These are phyloP conservation scores for Falco berigora DNA, from an alignment of 2,797 vertebrate genomes.

Conservation along the genomic window DNA sequence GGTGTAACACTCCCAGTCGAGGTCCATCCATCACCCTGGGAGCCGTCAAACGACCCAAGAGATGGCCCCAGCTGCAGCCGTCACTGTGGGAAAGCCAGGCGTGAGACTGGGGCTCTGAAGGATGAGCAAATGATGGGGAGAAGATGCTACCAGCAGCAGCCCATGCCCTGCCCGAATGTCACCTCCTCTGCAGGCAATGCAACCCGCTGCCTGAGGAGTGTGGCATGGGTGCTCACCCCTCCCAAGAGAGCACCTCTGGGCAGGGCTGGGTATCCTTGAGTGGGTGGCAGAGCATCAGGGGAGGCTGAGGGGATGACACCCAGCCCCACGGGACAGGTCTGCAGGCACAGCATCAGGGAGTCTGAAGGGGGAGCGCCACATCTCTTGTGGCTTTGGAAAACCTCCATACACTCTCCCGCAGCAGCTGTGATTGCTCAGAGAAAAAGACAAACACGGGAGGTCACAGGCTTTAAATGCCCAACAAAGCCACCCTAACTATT, in stretches of 20 bases:
- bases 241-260: background rate
- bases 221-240: fast-evolving
- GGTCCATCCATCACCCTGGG: background rate
- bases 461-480: conserved; percentile 49
- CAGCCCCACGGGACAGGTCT: background rate
- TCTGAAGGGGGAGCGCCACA: background rate
- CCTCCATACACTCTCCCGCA: background rate
- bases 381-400: background rate
- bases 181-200: background rate
- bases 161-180: background rate
- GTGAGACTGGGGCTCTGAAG: background rate
- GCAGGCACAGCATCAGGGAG: background rate
- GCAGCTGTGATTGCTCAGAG: background rate
- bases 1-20: background rate
- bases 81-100: background rate
- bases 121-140: background rate
- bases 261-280: background rate
- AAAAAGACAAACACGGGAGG: conserved; percentile 34
- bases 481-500: conserved; percentile 34
- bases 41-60: background rate
- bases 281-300: background rate
- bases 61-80: background rate
- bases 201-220: too few relatives aligned
- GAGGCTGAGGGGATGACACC: background rate
- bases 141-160: background rate